These are phyloP conservation scores for Hydriomena furcata DNA, from an alignment of 2,888 invertebrate genomes.

Conservation along the genomic window DNA sequence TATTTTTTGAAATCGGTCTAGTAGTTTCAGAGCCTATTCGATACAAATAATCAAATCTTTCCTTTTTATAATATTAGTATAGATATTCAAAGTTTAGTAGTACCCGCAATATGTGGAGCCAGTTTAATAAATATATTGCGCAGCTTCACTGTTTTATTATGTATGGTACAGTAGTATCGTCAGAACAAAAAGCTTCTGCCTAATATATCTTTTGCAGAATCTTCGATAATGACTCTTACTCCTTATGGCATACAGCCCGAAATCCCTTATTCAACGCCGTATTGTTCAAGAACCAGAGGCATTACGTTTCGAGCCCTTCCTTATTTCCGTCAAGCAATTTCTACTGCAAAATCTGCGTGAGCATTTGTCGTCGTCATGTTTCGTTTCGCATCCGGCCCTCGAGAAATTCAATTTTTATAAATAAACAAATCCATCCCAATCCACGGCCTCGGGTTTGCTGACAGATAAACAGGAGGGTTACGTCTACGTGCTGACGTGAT, in stretches of 20 bases:
- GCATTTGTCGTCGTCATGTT: slow-evolving; percentile 50
- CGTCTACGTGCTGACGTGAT: slow-evolving; percentile 7
- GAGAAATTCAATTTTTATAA: slow-evolving; percentile 25
- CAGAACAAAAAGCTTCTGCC: slow-evolving; percentile 9
- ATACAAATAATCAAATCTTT: too few relatives aligned
- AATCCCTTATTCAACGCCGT: slow-evolving; percentile 1
- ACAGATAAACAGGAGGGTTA: slow-evolving; percentile 23
- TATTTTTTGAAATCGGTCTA: too few relatives aligned
- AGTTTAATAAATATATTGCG: not conserved
- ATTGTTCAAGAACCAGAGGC: slow-evolving; percentile 13
- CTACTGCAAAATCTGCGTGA: slow-evolving; percentile 42
- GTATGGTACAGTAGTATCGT: slow-evolving; percentile 5
- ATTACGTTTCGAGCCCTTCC: slow-evolving; percentile 31
- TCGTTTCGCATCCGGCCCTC: slow-evolving; percentile 42
- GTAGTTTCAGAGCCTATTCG: too few relatives aligned
- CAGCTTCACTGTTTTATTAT: too few relatives aligned
- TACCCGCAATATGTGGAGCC: too few relatives aligned
- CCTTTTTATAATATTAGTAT: too few relatives aligned
- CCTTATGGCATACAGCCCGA: slow-evolving; percentile 2
- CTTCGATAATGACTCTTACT: slow-evolving; percentile 3
- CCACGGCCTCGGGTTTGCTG: slow-evolving; percentile 25
- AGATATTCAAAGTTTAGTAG: too few relatives aligned
- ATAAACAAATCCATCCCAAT: slow-evolving; percentile 41
- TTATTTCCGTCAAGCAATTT: slow-evolving; percentile 49
- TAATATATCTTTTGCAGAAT: not conserved